phyloP scores from a whole-genome alignment of 2,113 vertebrate genomes.

The Equus quagga region DNA sequence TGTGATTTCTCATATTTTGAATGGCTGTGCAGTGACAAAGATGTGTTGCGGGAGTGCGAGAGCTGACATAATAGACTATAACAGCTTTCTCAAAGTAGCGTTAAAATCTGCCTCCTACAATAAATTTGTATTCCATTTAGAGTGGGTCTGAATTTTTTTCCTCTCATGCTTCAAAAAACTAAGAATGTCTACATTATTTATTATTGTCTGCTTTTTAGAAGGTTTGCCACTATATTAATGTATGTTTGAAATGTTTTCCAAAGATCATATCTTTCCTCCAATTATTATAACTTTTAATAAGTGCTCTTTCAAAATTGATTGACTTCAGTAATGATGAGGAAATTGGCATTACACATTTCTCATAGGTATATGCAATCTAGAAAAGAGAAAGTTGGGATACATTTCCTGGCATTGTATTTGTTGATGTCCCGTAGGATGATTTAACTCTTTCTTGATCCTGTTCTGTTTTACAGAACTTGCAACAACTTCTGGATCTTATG shows the following conservation, averaged over 20 bases:
- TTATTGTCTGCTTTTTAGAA: not conserved
- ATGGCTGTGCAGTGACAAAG: not conserved
- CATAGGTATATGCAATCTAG: not conserved
- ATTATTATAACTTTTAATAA: slow-evolving; percentile 34
- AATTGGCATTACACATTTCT: not conserved
- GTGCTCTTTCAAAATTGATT: not conserved
- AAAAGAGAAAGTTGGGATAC: not conserved
- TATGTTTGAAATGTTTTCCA: not conserved
- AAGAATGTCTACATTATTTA: not conserved
- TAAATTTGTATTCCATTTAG: not conserved
- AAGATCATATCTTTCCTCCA: not conserved
- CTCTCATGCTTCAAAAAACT: not conserved
- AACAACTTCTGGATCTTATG: not conserved
- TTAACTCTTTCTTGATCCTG: not conserved
- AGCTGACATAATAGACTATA: not conserved
- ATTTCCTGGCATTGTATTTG: not conserved
- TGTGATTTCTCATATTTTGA: slow-evolving; percentile 20
- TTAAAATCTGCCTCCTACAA: slow-evolving; percentile 16
- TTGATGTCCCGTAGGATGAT: not conserved
- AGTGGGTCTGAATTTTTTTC: not conserved
- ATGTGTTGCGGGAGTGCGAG: not conserved
- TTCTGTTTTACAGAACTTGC: not conserved
- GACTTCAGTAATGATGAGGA: not conserved
- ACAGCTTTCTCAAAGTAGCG: not conserved
- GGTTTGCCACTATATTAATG: not conserved